Conservation (phyloP, 2,888 invertebrate species). For the Apodemia mormo region DNA sequence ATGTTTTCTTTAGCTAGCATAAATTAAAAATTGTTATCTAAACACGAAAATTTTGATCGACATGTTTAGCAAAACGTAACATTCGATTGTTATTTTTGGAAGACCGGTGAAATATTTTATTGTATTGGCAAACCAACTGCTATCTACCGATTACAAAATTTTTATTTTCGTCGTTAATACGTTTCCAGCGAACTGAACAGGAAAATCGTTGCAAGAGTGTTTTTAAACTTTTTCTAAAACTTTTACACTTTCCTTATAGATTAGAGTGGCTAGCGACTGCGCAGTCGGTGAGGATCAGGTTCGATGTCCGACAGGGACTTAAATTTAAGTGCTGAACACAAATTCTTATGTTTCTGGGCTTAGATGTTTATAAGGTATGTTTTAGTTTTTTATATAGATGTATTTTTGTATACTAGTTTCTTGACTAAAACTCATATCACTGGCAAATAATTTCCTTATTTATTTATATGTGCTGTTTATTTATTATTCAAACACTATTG, state of each 20-base stretch:
- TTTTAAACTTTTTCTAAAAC: not conserved
- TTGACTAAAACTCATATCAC: too few relatives aligned
- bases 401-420: too few relatives aligned
- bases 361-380: too few relatives aligned
- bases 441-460: too few relatives aligned
- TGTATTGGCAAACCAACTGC: not conserved
- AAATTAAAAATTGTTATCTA: constrained; percentile 4
- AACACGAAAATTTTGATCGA: not conserved
- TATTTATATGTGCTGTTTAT: too few relatives aligned
- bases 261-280: too few relatives aligned
- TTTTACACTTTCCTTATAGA: not conserved
- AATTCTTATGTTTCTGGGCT: too few relatives aligned
- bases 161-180: not conserved
- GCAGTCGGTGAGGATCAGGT: too few relatives aligned
- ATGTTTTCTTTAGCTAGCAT: not conserved
- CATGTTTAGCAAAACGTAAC: constrained; percentile 4
- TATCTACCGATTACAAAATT: not conserved
- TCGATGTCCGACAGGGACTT: too few relatives aligned
- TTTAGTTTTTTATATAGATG: too few relatives aligned
- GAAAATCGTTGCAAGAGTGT: not conserved
- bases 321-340: too few relatives aligned
- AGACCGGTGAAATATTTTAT: constrained; percentile 9
- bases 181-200: not conserved
- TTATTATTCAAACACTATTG: too few relatives aligned
- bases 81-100: constrained; percentile 9